Evolutionary conservation across 1,140 invertebrate genomes (phyloP).

Genomic region (Leptinotarsa lineolata): DNA sequence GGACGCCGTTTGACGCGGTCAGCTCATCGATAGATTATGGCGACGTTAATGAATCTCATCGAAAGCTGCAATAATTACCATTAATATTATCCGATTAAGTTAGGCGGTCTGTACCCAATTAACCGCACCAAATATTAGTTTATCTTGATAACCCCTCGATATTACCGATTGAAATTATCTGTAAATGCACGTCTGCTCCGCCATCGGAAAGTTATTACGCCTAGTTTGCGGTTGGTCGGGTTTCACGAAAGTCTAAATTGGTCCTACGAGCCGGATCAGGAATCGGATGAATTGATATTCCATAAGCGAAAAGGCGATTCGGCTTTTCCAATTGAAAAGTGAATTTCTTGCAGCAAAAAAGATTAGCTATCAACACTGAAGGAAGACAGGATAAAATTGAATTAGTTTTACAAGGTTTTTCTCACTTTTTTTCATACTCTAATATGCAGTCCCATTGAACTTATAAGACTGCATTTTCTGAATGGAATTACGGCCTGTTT

Average conservation of each 20-base stretch:
- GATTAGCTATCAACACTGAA: too few relatives aligned
- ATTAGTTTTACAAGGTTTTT: too few relatives aligned
- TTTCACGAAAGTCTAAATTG: not conserved
- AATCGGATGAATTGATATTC: not conserved
- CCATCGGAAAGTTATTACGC: not conserved
- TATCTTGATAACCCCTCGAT: not conserved
- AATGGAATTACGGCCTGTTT: too few relatives aligned
- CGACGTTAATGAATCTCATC: not conserved
- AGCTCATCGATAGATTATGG: not conserved
- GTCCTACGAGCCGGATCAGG: not conserved
- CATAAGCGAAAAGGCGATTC: too few relatives aligned
- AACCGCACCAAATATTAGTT: slow-evolving; percentile 1
- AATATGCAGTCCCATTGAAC: too few relatives aligned
- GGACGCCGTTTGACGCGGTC: not conserved
- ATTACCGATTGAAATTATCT: not conserved
- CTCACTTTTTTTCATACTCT: too few relatives aligned
- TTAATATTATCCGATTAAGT: slow-evolving; percentile 1
- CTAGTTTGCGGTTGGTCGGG: not conserved
- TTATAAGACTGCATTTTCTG: too few relatives aligned
- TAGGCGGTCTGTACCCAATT: not conserved
- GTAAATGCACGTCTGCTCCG: not conserved
- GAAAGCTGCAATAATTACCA: slow-evolving; percentile 3
- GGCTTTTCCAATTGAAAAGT: too few relatives aligned
- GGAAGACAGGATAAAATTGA: too few relatives aligned
- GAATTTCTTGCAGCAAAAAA: too few relatives aligned